Conservation (phyloP, 2,888 invertebrate species). For the Metalampra italica region DNA sequence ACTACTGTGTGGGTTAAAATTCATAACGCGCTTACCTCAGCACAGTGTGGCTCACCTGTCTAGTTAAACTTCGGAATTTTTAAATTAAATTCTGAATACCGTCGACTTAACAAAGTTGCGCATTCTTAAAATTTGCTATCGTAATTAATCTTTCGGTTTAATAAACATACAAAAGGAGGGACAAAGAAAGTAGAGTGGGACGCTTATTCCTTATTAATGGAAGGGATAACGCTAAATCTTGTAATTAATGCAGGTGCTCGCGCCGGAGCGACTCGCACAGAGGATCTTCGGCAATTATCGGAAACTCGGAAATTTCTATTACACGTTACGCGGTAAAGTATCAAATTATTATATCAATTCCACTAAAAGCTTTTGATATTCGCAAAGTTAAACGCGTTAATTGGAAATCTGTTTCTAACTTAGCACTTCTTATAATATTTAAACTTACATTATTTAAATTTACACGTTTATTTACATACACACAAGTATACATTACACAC, state of each 20-base stretch:
- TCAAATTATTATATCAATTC: conserved; percentile 51
- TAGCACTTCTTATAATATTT: conserved; percentile 9
- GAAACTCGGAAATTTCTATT: conserved; percentile 49
- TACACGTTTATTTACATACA: too few relatives aligned
- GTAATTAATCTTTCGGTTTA: conserved; percentile 71
- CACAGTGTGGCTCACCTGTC: conserved; percentile 74
- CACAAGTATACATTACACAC: too few relatives aligned
- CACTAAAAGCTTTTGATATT: conserved; percentile 50
- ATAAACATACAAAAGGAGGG: conserved; percentile 53
- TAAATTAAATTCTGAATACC: conserved; percentile 75
- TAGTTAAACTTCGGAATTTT: conserved; percentile 76
- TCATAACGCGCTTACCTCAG: conserved; percentile 76
- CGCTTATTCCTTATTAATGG: conserved; percentile 67
- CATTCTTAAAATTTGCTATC: conserved; percentile 70
- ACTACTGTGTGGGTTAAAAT: conserved; percentile 66
- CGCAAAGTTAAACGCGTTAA: conserved; percentile 38
- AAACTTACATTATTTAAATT: too few relatives aligned
- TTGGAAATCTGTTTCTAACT: conserved; percentile 41
- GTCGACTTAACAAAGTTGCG: conserved; percentile 65
- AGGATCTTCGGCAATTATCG: conserved; percentile 61
- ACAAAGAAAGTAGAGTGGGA: conserved; percentile 46
- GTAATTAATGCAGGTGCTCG: conserved; percentile 73
- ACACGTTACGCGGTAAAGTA: conserved; percentile 52
- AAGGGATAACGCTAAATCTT: conserved; percentile 66
- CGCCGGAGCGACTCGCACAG: conserved; percentile 40